Percentiles rank a stretch among this genome's conserved stretches.
These are phyloP conservation scores for Epiblema foenella DNA, from an alignment of 2,888 invertebrate genomes.

Conservation along the genomic window DNA sequence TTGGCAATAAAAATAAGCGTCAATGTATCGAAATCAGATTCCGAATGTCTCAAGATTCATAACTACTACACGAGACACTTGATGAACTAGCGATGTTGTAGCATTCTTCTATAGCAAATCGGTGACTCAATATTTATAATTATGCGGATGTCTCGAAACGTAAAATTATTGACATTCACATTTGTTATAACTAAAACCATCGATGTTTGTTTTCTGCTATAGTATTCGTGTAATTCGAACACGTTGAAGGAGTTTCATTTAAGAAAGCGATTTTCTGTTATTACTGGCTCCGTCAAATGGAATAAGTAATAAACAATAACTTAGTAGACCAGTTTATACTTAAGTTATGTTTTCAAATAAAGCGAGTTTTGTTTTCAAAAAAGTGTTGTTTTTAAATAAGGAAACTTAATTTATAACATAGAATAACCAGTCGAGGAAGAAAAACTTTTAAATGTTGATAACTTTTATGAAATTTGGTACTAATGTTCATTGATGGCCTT, in stretches of 20 bases:
- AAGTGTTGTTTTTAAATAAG: too few relatives aligned
- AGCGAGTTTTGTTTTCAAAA: too few relatives aligned
- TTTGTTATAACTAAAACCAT: neutral
- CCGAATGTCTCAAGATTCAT: neutral
- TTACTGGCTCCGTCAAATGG: slow-evolving; percentile 19
- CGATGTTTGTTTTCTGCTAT: neutral
- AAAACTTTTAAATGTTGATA: too few relatives aligned
- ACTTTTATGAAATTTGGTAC: too few relatives aligned
- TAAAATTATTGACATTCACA: neutral
- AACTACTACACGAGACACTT: neutral
- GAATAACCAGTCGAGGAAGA: too few relatives aligned
- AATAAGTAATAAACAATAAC: slow-evolving; percentile 21
- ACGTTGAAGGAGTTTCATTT: neutral
- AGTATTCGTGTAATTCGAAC: slow-evolving; percentile 7
- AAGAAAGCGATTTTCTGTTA: slow-evolving; percentile 18
- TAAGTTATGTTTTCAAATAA: neutral
- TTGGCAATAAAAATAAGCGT: neutral
- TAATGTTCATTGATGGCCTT: too few relatives aligned
- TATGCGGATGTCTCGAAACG: neutral
- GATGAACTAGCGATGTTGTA: neutral
- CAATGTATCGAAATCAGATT: neutral
- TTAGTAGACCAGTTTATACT: neutral
- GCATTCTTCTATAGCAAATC: too few relatives aligned
- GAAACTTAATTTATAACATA: too few relatives aligned
- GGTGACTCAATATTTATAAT: too few relatives aligned